phyloP scores from a whole-genome alignment of 2,888 invertebrate genomes.

The Tortricodes alternella region DNA sequence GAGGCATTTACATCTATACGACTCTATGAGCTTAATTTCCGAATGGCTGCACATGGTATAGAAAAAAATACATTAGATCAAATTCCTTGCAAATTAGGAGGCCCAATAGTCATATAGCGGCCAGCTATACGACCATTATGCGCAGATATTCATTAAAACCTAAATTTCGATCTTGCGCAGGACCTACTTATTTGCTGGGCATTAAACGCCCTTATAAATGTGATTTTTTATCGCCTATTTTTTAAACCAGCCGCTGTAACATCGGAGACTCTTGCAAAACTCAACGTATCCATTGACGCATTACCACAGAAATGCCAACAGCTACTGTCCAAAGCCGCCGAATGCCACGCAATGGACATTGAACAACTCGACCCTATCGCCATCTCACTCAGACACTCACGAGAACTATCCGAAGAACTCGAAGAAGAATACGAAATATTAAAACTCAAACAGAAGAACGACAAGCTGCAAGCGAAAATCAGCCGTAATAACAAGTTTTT shows the following conservation, averaged over 20 bases:
- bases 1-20: too few relatives aligned
- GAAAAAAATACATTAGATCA: too few relatives aligned
- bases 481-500: conserved; percentile 63
- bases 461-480: conserved; percentile 59
- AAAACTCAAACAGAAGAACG: conserved; percentile 62
- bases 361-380: conserved; percentile 57
- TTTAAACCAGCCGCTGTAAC: conserved; percentile 49
- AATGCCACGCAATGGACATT: conserved; percentile 47
- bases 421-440: conserved; percentile 66
- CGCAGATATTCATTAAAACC: too few relatives aligned
- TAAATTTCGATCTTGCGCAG: too few relatives aligned
- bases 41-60: too few relatives aligned
- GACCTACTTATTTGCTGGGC: too few relatives aligned
- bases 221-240: neutral
- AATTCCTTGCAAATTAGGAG: too few relatives aligned
- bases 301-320: conserved; percentile 66
- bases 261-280: conserved; percentile 55
- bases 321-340: conserved; percentile 48
- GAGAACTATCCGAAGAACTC: conserved; percentile 49
- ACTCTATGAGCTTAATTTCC: too few relatives aligned
- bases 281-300: conserved; percentile 58
- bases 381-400: conserved; percentile 54
- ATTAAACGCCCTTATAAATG: too few relatives aligned
- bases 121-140: too few relatives aligned
- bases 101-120: too few relatives aligned